Base-by-base conservation (phyloP, 2,113 vertebrate genomes). In the Ctenodactylus gundi region DNA sequence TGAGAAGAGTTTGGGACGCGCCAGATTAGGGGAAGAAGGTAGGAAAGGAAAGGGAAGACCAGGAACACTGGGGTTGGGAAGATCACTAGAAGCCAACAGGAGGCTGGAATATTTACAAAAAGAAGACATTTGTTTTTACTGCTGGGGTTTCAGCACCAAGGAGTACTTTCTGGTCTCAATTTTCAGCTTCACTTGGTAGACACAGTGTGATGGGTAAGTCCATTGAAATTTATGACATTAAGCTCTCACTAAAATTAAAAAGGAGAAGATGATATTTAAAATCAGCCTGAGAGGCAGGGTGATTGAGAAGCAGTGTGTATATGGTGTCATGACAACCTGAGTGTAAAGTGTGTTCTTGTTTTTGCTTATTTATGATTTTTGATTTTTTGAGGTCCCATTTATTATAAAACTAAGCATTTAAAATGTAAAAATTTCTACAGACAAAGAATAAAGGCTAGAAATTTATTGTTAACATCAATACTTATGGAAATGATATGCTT, bases 291-390 rank as follows among this genome's bases (percentile, higher is more conserved):
- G 73, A 57, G 49, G n/a, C 41, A 92, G 27, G 12, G 7, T 55
- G 53, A 0, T 36, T 81, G 20, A 60, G 46, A 90, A 57, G n/a
- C 46, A 73, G 15, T 49, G 39, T 46, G 34, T 29, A 29, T 36
- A 65, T 36, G 31, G 49, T 58, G 6, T 80, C 75, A 72, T 55
- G 65, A 65, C 31, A 77, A 67, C 72, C 49, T 67, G 41, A 53
- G 31, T 25, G 34, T 46, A 53, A 86, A 70, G 8, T 34, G 46
- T 51, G 75, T 62, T 64, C 57, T 94, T 93, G 1, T 27, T 57
- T 91, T 95, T 75, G 20, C 20, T 94, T 94, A 36, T 76, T 92
- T 86, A 60, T 62, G 58, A 55, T 58, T 86, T 88, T 95, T 72
- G 49, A 72, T 85, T 93, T 70, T 36, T 93, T 17, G 39, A 72